phyloP scores from a whole-genome alignment of 2,797 vertebrate species.

The Cynodonichthys magdalenae region DNA sequence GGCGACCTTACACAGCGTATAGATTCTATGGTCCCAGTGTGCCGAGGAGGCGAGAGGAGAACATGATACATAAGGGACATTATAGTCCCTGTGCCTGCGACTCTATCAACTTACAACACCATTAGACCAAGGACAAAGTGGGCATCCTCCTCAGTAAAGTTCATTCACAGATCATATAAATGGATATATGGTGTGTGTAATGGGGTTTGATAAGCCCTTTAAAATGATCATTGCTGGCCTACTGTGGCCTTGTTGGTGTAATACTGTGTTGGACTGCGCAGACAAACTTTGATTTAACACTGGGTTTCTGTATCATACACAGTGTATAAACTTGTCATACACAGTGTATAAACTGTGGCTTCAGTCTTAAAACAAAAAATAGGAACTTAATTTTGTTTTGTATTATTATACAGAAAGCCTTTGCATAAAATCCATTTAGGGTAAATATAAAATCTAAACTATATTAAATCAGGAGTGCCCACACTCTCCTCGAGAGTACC shows the following conservation, averaged over 20 bases:
- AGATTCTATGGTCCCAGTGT: slow-evolving; percentile 21
- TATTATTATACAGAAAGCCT: slow-evolving; percentile 5
- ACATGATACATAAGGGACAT: slow-evolving; percentile 47
- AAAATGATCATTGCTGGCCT: slow-evolving; percentile 50
- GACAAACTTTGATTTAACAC: slow-evolving; percentile 1
- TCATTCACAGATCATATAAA: slow-evolving; percentile 69
- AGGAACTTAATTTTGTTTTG: background rate
- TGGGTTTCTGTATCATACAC: background rate
- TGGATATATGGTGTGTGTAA: slow-evolving; percentile 64
- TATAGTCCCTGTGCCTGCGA: slow-evolving; percentile 40
- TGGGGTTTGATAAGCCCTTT: slow-evolving; percentile 55
- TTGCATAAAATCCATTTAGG: slow-evolving; percentile 17
- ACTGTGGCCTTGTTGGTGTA: slow-evolving; percentile 41
- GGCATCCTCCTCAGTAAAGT: slow-evolving; percentile 54
- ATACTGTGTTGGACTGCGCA: slow-evolving; percentile 12
- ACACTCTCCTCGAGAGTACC: no score
- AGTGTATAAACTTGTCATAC: slow-evolving; percentile 6
- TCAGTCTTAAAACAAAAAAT: background rate
- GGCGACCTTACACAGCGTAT: slow-evolving; percentile 44
- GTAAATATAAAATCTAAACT: slow-evolving; percentile 1
- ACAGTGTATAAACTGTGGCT: slow-evolving; percentile 10
- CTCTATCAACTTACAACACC: slow-evolving; percentile 54
- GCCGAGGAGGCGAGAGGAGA: slow-evolving; percentile 18
- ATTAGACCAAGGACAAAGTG: slow-evolving; percentile 70
- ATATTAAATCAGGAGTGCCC: background rate